Evolutionary conservation across 2,888 invertebrate species (phyloP).

Genomic region (Agrypnus murinus): DNA sequence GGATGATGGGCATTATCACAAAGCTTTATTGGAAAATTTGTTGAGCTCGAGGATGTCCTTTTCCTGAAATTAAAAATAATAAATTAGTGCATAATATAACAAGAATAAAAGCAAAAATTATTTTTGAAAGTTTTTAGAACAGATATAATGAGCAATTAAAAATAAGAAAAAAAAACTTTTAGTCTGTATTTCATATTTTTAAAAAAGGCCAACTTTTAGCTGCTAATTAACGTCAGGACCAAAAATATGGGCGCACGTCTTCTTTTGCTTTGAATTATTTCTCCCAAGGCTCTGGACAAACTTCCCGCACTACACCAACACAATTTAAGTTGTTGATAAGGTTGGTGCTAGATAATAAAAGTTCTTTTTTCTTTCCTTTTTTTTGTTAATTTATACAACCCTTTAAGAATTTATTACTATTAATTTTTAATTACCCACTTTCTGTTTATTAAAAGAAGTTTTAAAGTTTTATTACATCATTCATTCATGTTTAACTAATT

Average conservation of each 20-base stretch:
- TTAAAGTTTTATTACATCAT: too few species aligned
- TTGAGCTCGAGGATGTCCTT: too few species aligned
- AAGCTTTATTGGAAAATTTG: background rate
- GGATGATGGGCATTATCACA: constrained; percentile 5
- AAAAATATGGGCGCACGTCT: constrained; percentile 22
- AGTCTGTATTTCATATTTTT: constrained; percentile 12
- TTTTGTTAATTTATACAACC: too few species aligned
- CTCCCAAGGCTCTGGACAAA: constrained; percentile 22
- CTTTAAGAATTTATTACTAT: too few species aligned
- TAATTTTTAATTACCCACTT: too few species aligned
- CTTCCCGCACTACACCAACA: constrained; percentile 25
- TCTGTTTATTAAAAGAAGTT: too few species aligned
- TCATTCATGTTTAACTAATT: too few species aligned
- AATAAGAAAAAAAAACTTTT: constrained; percentile 3
- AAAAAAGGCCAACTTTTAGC: background rate
- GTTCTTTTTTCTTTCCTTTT: too few species aligned
- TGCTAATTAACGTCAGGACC: constrained; percentile 24
- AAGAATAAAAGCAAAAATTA: too few species aligned
- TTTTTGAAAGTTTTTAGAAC: background rate
- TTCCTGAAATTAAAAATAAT: too few species aligned
- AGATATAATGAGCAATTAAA: constrained; percentile 23
- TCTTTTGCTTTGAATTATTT: constrained; percentile 25
- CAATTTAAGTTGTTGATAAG: constrained; percentile 24
- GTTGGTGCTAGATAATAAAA: constrained; percentile 1
- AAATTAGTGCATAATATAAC: too few species aligned